Conservation (phyloP, 2,113 vertebrate genomes). For the Prunella himalayana region DNA sequence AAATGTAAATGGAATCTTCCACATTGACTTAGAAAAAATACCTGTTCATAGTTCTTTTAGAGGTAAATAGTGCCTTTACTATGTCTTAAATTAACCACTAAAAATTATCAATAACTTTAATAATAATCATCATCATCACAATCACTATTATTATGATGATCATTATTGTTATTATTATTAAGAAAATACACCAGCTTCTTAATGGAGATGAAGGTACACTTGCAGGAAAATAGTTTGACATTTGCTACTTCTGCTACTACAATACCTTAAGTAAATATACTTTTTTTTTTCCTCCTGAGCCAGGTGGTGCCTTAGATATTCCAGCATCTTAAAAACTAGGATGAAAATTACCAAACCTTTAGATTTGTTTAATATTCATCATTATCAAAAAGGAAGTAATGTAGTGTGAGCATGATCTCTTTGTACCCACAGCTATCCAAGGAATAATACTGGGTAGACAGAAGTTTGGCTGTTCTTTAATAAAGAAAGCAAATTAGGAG, state of each 20-base stretch:
- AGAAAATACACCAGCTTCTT: background rate
- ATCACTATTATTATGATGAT: fast-evolving
- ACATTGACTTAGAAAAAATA: background rate
- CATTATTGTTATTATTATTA: background rate
- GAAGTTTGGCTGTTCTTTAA: constrained; percentile 21
- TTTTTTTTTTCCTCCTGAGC: background rate
- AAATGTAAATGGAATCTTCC: background rate
- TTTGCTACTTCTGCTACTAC: background rate
- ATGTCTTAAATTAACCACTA: background rate
- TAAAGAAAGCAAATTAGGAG: constrained; percentile 35
- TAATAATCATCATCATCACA: fast-evolving
- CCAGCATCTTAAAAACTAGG: background rate
- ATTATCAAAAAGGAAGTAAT: background rate
- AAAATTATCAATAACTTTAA: background rate
- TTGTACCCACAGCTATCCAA: background rate
- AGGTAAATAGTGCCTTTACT: background rate
- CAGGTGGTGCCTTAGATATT: background rate
- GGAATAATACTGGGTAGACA: background rate
- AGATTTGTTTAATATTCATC: background rate
- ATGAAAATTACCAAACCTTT: background rate
- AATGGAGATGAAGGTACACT: background rate
- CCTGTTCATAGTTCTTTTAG: background rate
- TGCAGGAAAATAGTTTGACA: background rate
- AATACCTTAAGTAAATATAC: background rate
- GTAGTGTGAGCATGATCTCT: background rate